These are phyloP conservation scores for Polyodon spathula DNA, from an alignment of 2,113 vertebrate species.

Conservation along the genomic window DNA sequence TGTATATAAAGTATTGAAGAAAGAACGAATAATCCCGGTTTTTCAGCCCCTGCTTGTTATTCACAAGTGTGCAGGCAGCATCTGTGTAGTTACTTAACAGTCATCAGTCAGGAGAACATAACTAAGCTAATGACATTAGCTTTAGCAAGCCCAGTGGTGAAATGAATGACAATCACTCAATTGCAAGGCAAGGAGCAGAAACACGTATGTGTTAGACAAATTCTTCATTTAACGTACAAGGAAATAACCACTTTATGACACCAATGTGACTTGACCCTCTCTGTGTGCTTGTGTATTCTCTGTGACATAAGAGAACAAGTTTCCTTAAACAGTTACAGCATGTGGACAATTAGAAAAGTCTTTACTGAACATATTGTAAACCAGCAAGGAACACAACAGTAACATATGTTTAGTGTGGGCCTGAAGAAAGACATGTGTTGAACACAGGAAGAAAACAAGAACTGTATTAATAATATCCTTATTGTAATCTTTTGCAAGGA, in stretches of 20 bases:
- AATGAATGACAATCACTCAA: not conserved
- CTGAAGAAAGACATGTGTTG: not conserved
- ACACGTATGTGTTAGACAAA: not conserved
- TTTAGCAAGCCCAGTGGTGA: not conserved
- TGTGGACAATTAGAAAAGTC: not conserved
- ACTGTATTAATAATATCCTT: too few relatives aligned
- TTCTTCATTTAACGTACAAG: not conserved
- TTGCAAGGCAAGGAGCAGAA: not conserved
- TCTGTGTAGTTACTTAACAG: slow-evolving; percentile 5
- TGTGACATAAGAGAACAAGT: not conserved
- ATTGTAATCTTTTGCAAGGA: too few relatives aligned
- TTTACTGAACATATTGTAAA: slow-evolving; percentile 11
- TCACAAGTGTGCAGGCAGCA: slow-evolving; percentile 10
- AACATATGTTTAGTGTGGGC: slow-evolving; percentile 3
- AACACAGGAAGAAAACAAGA: not conserved
- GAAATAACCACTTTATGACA: not conserved
- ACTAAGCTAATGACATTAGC: slow-evolving; percentile 3
- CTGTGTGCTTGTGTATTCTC: too few relatives aligned
- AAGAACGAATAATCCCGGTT: too few relatives aligned
- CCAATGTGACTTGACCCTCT: too few relatives aligned
- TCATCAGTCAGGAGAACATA: slow-evolving; percentile 5
- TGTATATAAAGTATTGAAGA: too few relatives aligned
- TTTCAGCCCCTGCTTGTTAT: too few relatives aligned
- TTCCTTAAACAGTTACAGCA: too few relatives aligned
- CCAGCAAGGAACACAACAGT: not conserved